Evolutionary conservation across 2,113 vertebrate species (phyloP).

Genomic region (Triplophysa tibetana): DNA sequence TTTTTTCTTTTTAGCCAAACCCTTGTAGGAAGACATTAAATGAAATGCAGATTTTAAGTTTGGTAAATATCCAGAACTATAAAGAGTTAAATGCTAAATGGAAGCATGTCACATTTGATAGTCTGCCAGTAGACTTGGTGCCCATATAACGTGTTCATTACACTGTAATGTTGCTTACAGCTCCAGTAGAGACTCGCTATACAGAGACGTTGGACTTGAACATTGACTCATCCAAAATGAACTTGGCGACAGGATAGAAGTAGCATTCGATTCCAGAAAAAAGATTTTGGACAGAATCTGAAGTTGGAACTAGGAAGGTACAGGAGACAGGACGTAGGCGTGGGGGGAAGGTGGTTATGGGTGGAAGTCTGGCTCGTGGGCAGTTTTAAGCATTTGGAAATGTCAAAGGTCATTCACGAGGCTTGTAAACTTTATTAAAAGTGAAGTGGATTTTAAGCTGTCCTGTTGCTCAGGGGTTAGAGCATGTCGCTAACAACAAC

Average conservation of each 20-base stretch:
- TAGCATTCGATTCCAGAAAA: conserved; percentile 34
- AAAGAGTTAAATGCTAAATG: not conserved
- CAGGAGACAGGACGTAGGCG: not conserved
- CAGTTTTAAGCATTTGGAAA: no score
- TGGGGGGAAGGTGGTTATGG: not conserved
- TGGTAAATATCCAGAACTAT: not conserved
- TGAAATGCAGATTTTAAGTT: not conserved
- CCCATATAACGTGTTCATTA: conserved; percentile 9
- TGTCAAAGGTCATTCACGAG: no score
- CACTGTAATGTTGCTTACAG: conserved; percentile 15
- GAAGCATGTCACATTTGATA: conserved; percentile 7
- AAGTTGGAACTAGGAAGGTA: not conserved
- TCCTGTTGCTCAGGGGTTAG: no score
- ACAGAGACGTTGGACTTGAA: conserved; percentile 34
- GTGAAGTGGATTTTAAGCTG: no score
- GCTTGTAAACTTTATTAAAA: no score
- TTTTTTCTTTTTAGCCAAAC: not conserved
- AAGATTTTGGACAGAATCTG: conserved; percentile 27
- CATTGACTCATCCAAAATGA: conserved; percentile 35
- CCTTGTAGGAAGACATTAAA: not conserved
- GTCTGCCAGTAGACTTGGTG: conserved; percentile 3
- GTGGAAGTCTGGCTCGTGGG: no score
- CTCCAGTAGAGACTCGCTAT: conserved; percentile 17
- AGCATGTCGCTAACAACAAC: no score
- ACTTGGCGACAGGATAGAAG: conserved; percentile 26